phyloP scores from a whole-genome alignment of 2,888 invertebrate species.

The Drosophila limbata region DNA sequence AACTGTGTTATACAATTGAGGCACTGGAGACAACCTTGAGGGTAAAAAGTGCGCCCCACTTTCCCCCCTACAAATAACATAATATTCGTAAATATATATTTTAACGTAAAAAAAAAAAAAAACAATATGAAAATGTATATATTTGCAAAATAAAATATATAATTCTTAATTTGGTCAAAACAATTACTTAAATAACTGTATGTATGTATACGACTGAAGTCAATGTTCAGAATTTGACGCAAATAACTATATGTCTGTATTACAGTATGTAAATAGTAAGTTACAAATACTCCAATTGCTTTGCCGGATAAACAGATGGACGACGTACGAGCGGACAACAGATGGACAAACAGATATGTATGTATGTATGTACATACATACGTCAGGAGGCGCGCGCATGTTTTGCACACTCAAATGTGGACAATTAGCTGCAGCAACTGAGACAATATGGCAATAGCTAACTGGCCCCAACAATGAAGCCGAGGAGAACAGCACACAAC shows the following conservation, averaged over 20 bases:
- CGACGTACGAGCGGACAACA: not conserved
- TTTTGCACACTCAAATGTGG: slow-evolving; percentile 23
- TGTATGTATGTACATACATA: slow-evolving; percentile 9
- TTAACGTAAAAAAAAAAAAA: no score
- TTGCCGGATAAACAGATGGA: slow-evolving; percentile 30
- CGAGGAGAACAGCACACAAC: not conserved
- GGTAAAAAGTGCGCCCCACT: slow-evolving; percentile 2
- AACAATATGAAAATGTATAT: no score
- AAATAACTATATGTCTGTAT: slow-evolving; percentile 14
- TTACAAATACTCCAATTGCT: slow-evolving; percentile 40
- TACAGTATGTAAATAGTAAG: slow-evolving; percentile 22
- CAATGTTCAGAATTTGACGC: slow-evolving; percentile 12
- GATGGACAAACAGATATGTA: slow-evolving; percentile 6
- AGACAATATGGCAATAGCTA: slow-evolving; percentile 39
- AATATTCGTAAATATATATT: slow-evolving; percentile 5
- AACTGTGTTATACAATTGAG: slow-evolving; percentile 66
- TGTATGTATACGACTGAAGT: slow-evolving; percentile 8
- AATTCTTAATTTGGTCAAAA: no score
- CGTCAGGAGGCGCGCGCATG: slow-evolving; percentile 40
- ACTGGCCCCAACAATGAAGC: slow-evolving; percentile 1
- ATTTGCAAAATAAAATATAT: no score
- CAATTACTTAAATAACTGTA: not conserved
- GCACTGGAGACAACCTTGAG: slow-evolving; percentile 63
- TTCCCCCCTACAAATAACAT: not conserved
- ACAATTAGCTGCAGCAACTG: slow-evolving; percentile 52